These are phyloP conservation scores for Macrochelys suwanniensis DNA, from an alignment of 2,797 vertebrate genomes.

Conservation along the genomic window DNA sequence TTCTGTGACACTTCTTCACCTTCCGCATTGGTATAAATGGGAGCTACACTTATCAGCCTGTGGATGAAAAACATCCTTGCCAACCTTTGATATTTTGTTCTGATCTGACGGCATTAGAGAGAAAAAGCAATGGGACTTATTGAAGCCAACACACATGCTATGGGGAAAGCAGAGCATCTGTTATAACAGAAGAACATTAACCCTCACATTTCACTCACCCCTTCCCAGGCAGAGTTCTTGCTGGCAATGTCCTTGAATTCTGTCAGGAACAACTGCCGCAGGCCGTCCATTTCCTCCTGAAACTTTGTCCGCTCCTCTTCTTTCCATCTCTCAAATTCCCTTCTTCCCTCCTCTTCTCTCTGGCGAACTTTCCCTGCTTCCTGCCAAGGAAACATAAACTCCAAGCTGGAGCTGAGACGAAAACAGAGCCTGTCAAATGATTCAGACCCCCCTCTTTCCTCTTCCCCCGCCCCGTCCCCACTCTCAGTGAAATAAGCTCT, in stretches of 20 bases:
- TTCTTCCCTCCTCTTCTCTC: slow-evolving; percentile 70
- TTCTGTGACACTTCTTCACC: background rate
- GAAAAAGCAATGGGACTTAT: background rate
- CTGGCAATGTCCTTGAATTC: slow-evolving; percentile 76
- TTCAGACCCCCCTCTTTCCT: too few species aligned
- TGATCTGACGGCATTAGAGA: background rate
- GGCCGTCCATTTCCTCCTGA: slow-evolving; percentile 77
- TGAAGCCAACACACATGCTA: background rate
- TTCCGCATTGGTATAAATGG: background rate
- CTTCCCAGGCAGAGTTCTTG: slow-evolving; percentile 78
- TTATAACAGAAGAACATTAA: background rate
- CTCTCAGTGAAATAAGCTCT: fast-evolving
- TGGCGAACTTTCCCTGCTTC: slow-evolving; percentile 64
- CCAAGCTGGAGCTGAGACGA: fast-evolving
- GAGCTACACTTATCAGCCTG: background rate
- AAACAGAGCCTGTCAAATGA: background rate
- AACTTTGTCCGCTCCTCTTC: slow-evolving; percentile 81
- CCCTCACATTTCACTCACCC: slow-evolving; percentile 64
- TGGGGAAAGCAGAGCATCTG: background rate
- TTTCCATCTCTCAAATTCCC: slow-evolving; percentile 81
- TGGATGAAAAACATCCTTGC: background rate
- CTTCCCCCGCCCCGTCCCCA: background rate
- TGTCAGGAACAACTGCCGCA: slow-evolving; percentile 77
- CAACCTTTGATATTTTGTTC: background rate
- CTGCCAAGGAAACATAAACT: slow-evolving; percentile 49